Percentiles rank a stretch among this genome's conserved stretches.
These are phyloP conservation scores for Chromobotia macracanthus DNA, from an alignment of 2,797 vertebrate species.

Conservation along the genomic window DNA sequence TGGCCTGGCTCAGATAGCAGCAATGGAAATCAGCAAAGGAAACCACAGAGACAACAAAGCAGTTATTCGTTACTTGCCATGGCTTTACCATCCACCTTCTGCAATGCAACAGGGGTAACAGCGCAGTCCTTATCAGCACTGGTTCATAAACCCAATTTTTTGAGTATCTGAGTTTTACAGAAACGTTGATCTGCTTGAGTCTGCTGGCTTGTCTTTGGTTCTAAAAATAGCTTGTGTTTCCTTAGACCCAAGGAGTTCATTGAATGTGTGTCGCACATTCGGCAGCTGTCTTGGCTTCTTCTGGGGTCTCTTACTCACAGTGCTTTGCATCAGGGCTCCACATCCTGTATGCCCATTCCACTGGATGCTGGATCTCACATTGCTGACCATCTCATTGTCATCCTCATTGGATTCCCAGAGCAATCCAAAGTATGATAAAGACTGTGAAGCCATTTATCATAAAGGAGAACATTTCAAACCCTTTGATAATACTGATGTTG, in stretches of 20 bases:
- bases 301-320: constrained; percentile 96
- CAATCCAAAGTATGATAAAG: constrained; percentile 93
- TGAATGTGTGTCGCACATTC: constrained; percentile 97
- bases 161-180: not conserved
- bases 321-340: constrained; percentile 91
- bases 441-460: not conserved
- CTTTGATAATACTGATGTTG: not conserved
- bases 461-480: no score
- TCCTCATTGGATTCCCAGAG: constrained; percentile 98
- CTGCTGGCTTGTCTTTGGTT: not conserved
- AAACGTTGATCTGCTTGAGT: not conserved
- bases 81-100: constrained; percentile 97
- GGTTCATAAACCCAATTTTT: not conserved
- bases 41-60: constrained; percentile 99
- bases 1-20: constrained; percentile 94
- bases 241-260: constrained; percentile 97
- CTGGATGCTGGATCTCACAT: constrained; percentile 96
- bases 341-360: constrained; percentile 95
- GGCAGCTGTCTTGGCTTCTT: constrained; percentile 96
- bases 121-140: not conserved
- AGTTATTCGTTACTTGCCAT: constrained; percentile 93
- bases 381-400: constrained; percentile 97
- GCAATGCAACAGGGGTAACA: constrained; percentile 98
- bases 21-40: constrained; percentile 97
- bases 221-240: not conserved